phyloP scores from a whole-genome alignment of 2,113 vertebrate genomes.

The Furnarius figulus region DNA sequence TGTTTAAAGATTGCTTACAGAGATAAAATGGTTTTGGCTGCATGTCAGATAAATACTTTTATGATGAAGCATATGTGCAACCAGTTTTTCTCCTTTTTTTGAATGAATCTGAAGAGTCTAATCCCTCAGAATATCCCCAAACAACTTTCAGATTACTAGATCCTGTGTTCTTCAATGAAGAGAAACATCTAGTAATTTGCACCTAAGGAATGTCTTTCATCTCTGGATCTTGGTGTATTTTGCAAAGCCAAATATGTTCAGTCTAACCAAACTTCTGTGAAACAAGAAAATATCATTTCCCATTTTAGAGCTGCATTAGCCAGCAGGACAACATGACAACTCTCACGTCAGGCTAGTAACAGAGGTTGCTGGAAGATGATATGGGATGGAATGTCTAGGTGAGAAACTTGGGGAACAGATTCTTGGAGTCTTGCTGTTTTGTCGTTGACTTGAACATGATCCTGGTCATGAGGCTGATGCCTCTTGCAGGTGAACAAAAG shows the following conservation, averaged over 20 bases:
- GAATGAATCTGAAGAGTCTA: neutral
- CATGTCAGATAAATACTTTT: conserved; percentile 47
- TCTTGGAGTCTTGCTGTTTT: neutral
- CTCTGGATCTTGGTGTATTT: neutral
- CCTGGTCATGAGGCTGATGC: neutral
- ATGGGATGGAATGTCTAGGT: neutral
- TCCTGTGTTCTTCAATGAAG: neutral
- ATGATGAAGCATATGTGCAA: conserved; percentile 41
- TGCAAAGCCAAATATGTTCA: neutral
- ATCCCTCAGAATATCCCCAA: neutral
- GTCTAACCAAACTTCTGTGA: neutral
- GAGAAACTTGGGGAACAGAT: neutral
- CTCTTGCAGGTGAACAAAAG: neutral
- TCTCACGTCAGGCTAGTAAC: neutral
- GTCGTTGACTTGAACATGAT: neutral
- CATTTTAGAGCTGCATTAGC: neutral
- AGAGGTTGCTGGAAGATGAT: neutral
- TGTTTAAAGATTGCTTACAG: conserved; percentile 58
- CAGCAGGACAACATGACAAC: neutral
- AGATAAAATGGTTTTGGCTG: conserved; percentile 66
- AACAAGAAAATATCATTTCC: neutral
- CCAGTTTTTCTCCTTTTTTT: neutral
- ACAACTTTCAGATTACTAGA: neutral
- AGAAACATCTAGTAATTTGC: neutral
- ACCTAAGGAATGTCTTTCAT: neutral